Evolutionary conservation across 1,140 invertebrate genomes (phyloP).

Genomic region (Carcinoscorpius rotundicauda): DNA sequence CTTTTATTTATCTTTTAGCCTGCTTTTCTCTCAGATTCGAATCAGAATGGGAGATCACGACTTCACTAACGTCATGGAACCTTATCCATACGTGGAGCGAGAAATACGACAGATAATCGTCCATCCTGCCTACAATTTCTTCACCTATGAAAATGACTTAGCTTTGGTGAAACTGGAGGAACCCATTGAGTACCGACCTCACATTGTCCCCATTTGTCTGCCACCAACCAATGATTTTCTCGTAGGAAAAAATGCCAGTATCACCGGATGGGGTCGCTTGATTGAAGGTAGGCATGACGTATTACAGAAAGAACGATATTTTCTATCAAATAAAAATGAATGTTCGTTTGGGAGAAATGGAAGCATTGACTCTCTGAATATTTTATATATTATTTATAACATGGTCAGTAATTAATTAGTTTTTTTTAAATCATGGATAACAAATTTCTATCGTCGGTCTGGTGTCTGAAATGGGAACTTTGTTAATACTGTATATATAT

Average conservation of each 20-base stretch:
- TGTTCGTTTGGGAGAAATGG: too few species aligned
- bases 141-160: constrained; percentile 85
- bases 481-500: too few species aligned
- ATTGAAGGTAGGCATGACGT: constrained; percentile 51
- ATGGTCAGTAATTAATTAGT: too few species aligned
- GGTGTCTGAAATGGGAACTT: too few species aligned
- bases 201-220: constrained; percentile 78
- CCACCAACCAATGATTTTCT: constrained; percentile 67
- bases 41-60: constrained; percentile 81
- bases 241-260: constrained; percentile 70
- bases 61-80: constrained; percentile 68
- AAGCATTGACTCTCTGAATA: too few species aligned
- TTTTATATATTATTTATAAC: too few species aligned
- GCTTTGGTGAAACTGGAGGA: constrained; percentile 80
- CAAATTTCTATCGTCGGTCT: too few species aligned
- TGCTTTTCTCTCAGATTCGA: constrained; percentile 75
- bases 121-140: constrained; percentile 79
- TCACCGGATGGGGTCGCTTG: constrained; percentile 84
- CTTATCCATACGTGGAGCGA: constrained; percentile 72
- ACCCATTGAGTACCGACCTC: constrained; percentile 49
- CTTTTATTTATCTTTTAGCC: constrained; percentile 41
- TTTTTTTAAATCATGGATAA: too few species aligned
- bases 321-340: too few species aligned
- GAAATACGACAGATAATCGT: constrained; percentile 79
- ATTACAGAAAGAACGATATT: too few species aligned